These are phyloP conservation scores for Zaprionus ghesquierei DNA, from an alignment of 1,140 invertebrate genomes.

Conservation along the genomic window DNA sequence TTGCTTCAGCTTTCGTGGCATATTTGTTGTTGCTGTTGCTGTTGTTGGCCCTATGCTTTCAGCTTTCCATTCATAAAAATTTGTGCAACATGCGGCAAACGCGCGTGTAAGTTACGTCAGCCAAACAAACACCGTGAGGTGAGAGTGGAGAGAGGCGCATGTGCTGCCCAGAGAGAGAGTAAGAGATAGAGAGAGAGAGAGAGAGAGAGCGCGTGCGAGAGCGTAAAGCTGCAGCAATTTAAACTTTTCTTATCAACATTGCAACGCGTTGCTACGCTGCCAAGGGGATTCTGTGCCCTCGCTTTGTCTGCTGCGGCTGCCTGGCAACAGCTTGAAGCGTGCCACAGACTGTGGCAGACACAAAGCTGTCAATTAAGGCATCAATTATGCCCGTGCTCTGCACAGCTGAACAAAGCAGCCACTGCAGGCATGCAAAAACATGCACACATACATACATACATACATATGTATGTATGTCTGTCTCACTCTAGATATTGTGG, in stretches of 20 bases:
- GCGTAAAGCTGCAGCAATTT: neutral
- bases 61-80: conserved; percentile 75
- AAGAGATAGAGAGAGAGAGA: neutral
- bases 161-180: neutral
- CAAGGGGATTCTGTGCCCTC: neutral
- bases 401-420: neutral
- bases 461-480: neutral
- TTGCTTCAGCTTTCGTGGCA: neutral
- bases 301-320: neutral
- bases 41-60: conserved; percentile 24
- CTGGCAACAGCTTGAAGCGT: conserved; percentile 22
- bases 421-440: neutral
- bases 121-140: conserved; percentile 35
- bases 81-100: conserved; percentile 62
- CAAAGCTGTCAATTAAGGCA: conserved; percentile 2
- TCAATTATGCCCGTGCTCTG: neutral
- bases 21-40: conserved; percentile 32
- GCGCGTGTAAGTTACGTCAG: conserved; percentile 62
- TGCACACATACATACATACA: neutral
- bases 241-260: neutral
- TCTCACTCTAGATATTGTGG: conserved; percentile 5
- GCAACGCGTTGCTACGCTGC: neutral
- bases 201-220: neutral
- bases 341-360: conserved; percentile 13
- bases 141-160: conserved; percentile 27